Base-by-base conservation (phyloP, 2,888 invertebrate genomes). In the Hemaris fuciformis region DNA sequence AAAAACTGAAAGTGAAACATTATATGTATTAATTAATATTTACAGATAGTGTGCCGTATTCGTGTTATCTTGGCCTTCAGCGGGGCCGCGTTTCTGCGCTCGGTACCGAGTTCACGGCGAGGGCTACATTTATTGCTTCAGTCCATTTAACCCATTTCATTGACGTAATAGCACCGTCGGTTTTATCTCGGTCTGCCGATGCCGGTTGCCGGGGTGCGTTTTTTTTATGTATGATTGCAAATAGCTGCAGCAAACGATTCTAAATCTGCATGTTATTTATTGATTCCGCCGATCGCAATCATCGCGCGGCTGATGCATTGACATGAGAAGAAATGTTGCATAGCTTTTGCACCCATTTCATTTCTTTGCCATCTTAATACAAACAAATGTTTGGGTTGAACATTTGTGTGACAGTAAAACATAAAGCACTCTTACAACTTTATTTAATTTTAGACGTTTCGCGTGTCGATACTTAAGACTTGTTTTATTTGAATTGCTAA, bases 141-240 rank as follows among this genome's bases (percentile, higher is more conserved):
- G 80, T 86, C 83, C 85, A 88, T 88, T 85, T 89, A 87, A 84
- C 87, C 83, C 80, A 87, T 85, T 82, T 83, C 84, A 83, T 78
- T 88, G 89, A 88, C 87, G 89, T 84, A 89, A 88, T 80, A 77
- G 77, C 74, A 71, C 63, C 62, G 69, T 69, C 68, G 61, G 68
- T 81, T 83, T 81, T 84, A 86, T 83, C 76, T 72, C 62, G 18
- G 41, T 13, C 57, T 46, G 66, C 66, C 56, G 63, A 60, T 63
- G 68, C 66, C 67, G 43, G 71, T 70, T 70, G 70, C 73, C 64
- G 67, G 60, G 72, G 64, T 68, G 65, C 64, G 65, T 59, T 66
- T 63, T 63, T n/a, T 62, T 64, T 69, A 74, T 71, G 66, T 27
- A 41, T 38, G 3, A 18, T 13, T 53, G 41, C 70, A 62, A 67